Conservation (phyloP, 2,797 vertebrate genomes). For the Mionectes olivaceus region DNA sequence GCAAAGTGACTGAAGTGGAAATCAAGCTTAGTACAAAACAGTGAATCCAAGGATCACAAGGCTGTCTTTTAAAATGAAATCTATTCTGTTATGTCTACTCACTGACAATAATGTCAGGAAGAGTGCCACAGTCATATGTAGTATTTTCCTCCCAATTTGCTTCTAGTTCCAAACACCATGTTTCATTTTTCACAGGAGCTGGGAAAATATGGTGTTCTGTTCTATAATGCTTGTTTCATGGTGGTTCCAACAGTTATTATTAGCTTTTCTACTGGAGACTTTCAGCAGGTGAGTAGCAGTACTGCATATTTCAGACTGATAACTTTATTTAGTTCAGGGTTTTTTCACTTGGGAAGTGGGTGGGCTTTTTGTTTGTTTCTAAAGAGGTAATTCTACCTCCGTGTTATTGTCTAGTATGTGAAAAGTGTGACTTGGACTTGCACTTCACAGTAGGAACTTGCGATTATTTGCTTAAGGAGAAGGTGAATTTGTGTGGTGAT, state of each 20-base stretch:
- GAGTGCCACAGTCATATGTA: not conserved
- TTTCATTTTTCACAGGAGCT: conserved; percentile 81
- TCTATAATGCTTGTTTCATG: conserved; percentile 92
- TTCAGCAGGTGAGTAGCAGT: conserved; percentile 80
- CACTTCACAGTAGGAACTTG: not conserved
- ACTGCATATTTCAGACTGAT: not conserved
- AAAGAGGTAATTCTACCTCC: not conserved
- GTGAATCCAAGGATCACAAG: not conserved
- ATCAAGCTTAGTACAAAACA: not conserved
- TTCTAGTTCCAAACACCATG: not conserved
- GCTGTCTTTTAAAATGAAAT: not conserved
- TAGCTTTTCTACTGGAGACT: conserved; percentile 87
- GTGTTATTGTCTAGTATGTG: not conserved
- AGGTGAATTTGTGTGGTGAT: not conserved
- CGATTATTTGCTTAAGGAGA: not conserved
- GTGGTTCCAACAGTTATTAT: conserved; percentile 86
- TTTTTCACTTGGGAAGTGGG: not conserved
- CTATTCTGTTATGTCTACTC: not conserved
- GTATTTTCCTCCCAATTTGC: not conserved
- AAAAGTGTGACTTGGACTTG: not conserved
- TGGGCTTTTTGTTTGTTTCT: not conserved
- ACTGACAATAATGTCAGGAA: not conserved
- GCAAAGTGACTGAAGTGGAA: not conserved
- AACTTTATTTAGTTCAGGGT: not conserved
- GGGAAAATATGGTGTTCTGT: conserved; percentile 92